Evolutionary conservation across 2,113 vertebrate species (phyloP).

Genomic region (Takifugu flavidus): DNA sequence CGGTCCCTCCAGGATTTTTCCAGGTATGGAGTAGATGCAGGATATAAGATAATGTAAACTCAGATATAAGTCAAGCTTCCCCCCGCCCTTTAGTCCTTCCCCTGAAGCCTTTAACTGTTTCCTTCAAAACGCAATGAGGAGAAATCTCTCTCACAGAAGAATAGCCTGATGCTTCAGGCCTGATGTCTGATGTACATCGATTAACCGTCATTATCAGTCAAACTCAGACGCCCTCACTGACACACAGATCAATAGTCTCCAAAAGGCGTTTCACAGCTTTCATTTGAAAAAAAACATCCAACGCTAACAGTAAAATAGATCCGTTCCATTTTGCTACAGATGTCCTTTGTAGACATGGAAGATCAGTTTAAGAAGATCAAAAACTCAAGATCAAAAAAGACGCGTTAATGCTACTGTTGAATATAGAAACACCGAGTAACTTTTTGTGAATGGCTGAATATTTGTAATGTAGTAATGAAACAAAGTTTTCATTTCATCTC

Average conservation of each 20-base stretch:
- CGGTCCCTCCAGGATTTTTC: conserved; percentile 96
- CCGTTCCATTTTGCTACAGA: conserved; percentile 23
- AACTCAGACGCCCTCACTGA: conserved; percentile 40
- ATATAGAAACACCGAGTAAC: background rate
- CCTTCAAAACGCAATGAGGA: too few species aligned
- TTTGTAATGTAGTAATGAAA: too few species aligned
- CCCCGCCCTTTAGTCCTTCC: background rate
- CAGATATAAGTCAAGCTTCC: background rate
- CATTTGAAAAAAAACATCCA: conserved; percentile 42
- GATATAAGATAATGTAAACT: too few species aligned
- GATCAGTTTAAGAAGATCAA: conserved; percentile 11
- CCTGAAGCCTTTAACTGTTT: background rate
- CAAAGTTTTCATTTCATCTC: too few species aligned
- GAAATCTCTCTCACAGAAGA: conserved; percentile 25
- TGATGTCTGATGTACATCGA: conserved; percentile 35
- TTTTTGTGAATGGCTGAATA: background rate
- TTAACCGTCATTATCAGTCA: conserved; percentile 59
- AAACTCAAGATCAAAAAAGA: conserved; percentile 6
- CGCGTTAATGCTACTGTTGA: background rate
- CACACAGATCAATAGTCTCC: conserved; percentile 56
- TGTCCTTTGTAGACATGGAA: conserved; percentile 33
- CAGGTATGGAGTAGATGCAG: conserved; percentile 77
- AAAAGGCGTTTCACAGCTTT: conserved; percentile 38
- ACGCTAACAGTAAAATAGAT: conserved; percentile 6
- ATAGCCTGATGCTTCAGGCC: conserved; percentile 9